Evolutionary conservation across 2,113 vertebrate species (phyloP), one percentile per base, ranked within the genome.

Genomic region (Hemiprocne comata): DNA sequence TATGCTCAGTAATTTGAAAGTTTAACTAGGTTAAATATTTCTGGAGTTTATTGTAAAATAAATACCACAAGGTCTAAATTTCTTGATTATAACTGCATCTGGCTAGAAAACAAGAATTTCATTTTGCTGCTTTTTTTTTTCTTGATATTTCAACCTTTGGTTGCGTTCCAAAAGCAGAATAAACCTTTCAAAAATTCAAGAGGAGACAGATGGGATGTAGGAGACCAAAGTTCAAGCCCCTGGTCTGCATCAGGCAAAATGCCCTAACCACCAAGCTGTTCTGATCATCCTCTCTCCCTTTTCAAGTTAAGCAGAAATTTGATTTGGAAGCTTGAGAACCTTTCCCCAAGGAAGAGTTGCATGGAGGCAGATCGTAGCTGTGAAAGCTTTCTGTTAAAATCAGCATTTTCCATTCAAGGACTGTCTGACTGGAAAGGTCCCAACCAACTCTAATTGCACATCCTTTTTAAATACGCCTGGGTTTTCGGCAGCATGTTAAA

Each of bases 371-470:
- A 91, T 44, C 91, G 76, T 54, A 86, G 69, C 69, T 71, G 34
- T 67, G 84, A 81, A 76, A 86, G 31, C 21, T 57, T 79, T 51
- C 72, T 60, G 69, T 86, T 87, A 83, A 84, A 42, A 93, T 90
- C 92, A 94, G 70, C 53, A 54, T 65, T 93, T 97, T 85, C 86
- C 80, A 85, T 91, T 91, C 80, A 91, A 81, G 60, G 71, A 89
- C 90, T 31, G 34, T 51, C 53, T 76, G 67, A 62, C 65, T 94
- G 93, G 89, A 91, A 91, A 78, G 38, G 17, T 93, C 90, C 90
- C 89, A 83, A 90, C 55, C 24, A 60, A 58, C 73, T 55, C 61
- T 53, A 93, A 92, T 57, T 89, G 87, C 80, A 94, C 89, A 92
- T 81, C 92, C 86, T 93, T 80, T 89, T 85, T 65, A 78, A 92